A percentile compares a stretch with the other conserved stretches of the same genome.
Evolutionary conservation across 2,888 invertebrate species (phyloP).

Genomic region (Caenorhabditis japonica): DNA sequence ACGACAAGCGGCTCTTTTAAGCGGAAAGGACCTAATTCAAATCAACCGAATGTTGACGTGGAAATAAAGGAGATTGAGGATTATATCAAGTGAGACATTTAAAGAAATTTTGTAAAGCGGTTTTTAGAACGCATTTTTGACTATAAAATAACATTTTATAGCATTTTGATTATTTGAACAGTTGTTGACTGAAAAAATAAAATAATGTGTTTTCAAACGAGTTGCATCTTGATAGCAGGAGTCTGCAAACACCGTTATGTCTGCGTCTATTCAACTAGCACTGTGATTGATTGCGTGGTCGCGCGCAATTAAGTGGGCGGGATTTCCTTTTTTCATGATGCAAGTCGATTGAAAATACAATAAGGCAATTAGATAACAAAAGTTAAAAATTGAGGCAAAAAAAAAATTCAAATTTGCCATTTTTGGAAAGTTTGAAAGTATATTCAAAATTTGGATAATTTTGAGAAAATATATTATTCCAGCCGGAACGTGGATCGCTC

Average conservation of each 20-base stretch:
- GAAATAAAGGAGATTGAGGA: constrained; percentile 55
- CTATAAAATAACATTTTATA: background rate
- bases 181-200: too few relatives aligned
- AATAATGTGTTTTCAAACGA: too few relatives aligned
- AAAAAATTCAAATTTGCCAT: background rate
- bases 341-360: too few relatives aligned
- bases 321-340: too few relatives aligned
- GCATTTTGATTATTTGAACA: too few relatives aligned
- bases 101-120: background rate
- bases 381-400: background rate
- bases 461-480: constrained; percentile 5
- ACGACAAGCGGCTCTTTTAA: constrained; percentile 16
- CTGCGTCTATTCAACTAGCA: too few relatives aligned
- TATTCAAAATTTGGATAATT: background rate
- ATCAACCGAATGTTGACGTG: constrained; percentile 28
- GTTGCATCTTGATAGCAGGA: too few relatives aligned
- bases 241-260: too few relatives aligned
- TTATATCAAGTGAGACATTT: constrained; percentile 44
- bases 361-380: too few relatives aligned
- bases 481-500: constrained; percentile 55
- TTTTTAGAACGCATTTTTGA: background rate
- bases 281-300: too few relatives aligned
- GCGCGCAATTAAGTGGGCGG: too few relatives aligned
- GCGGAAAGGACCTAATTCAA: constrained; percentile 6
- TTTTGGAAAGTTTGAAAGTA: too few relatives aligned